phyloP scores from a whole-genome alignment of 2,797 vertebrate genomes.

The Thaleichthys pacificus region DNA sequence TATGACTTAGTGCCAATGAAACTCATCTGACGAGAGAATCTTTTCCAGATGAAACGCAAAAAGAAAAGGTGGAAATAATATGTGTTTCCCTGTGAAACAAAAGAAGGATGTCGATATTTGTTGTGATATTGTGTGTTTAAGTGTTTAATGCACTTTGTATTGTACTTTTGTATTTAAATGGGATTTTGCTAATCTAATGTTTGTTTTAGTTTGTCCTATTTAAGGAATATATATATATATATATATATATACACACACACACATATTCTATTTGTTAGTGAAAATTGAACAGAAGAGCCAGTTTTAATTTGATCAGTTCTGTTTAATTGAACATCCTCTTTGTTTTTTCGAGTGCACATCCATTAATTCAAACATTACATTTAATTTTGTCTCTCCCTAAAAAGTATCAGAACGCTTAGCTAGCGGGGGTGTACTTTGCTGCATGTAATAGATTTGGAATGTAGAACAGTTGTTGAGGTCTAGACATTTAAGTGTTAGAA shows the following conservation, averaged over 20 bases:
- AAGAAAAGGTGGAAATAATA: too few relatives aligned
- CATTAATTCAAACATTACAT: slow-evolving; percentile 6
- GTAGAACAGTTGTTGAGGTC: slow-evolving; percentile 1
- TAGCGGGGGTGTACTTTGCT: neutral
- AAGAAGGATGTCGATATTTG: too few relatives aligned
- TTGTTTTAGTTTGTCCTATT: neutral
- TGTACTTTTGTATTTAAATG: too few relatives aligned
- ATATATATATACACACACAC: too few relatives aligned
- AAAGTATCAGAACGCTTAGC: neutral
- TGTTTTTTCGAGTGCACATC: neutral
- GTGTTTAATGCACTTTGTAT: neutral
- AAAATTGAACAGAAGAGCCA: neutral
- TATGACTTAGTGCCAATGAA: too few relatives aligned
- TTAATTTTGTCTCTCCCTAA: neutral
- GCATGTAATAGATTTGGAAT: slow-evolving; percentile 4
- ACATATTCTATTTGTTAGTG: too few relatives aligned
- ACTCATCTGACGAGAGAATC: too few relatives aligned
- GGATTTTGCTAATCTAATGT: neutral
- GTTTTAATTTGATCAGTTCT: neutral
- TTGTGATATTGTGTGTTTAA: too few relatives aligned
- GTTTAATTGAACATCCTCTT: neutral
- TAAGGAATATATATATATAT: too few relatives aligned
- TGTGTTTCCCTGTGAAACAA: too few relatives aligned
- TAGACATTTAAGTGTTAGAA: neutral
- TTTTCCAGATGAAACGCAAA: too few relatives aligned